Percentiles rank a stretch among this genome's conserved stretches.
These are phyloP conservation scores for Psittacula cyanocephala DNA, from an alignment of 2,113 vertebrate species.

Conservation along the genomic window DNA sequence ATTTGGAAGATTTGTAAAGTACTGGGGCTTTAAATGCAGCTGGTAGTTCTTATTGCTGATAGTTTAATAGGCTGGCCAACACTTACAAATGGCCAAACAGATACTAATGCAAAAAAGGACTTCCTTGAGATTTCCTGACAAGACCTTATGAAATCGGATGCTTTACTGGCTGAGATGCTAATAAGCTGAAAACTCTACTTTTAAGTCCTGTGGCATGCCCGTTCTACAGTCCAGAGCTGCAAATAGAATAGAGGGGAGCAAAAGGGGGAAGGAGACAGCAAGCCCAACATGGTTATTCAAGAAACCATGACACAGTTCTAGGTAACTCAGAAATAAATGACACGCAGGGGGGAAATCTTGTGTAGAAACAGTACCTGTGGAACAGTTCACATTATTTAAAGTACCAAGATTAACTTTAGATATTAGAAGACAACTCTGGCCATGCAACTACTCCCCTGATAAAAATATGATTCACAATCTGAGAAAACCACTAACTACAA, in stretches of 20 bases:
- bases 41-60: neutral
- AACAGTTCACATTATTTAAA: neutral
- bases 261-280: neutral
- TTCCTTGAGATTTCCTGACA: neutral
- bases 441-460: neutral
- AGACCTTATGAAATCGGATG: neutral
- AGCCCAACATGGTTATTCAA: neutral
- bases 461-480: neutral
- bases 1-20: neutral
- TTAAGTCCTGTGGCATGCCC: fast-evolving
- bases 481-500: neutral
- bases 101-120: neutral
- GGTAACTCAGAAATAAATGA: neutral
- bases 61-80: neutral
- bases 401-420: neutral
- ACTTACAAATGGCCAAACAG: neutral
- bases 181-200: neutral
- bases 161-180: neutral
- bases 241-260: neutral
- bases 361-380: neutral
- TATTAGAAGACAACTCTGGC: neutral
- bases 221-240: neutral
- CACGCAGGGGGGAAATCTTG: neutral
- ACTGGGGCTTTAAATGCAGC: neutral
- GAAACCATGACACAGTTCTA: neutral